Conservation (phyloP, 2,113 vertebrate genomes). For the Bambusicola thoracicus region DNA sequence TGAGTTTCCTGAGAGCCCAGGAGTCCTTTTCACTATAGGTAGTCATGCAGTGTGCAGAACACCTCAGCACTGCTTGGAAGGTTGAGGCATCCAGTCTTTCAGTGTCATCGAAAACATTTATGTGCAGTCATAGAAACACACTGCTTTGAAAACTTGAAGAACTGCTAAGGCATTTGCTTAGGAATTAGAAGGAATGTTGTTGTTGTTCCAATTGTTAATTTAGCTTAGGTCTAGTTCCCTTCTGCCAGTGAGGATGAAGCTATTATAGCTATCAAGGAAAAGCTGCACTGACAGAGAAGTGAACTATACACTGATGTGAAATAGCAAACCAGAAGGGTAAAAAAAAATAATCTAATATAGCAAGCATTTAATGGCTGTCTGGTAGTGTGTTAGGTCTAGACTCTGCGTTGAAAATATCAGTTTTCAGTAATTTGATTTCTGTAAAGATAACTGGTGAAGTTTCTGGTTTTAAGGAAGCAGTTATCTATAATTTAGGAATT, state of each 20-base stretch:
- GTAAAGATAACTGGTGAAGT: constrained; percentile 20
- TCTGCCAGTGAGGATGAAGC: not conserved
- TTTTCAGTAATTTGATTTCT: constrained; percentile 29
- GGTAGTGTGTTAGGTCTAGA: not conserved
- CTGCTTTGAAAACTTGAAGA: not conserved
- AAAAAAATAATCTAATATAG: not conserved
- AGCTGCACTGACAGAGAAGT: not conserved
- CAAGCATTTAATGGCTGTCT: not conserved
- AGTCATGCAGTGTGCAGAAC: not conserved
- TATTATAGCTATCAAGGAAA: not conserved
- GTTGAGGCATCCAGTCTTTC: not conserved
- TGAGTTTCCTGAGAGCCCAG: not conserved
- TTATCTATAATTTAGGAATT: constrained; percentile 48
- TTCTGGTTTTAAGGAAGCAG: constrained; percentile 50
- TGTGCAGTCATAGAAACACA: not conserved
- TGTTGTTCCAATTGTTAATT: not conserved
- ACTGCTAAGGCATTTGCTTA: not conserved
- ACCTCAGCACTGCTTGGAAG: not conserved
- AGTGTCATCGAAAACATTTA: not conserved
- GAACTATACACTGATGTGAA: not conserved
- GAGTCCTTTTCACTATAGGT: not conserved
- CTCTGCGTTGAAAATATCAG: not conserved
- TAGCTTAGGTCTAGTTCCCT: not conserved
- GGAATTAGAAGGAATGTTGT: not conserved
- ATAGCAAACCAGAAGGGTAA: not conserved